phyloP scores from a whole-genome alignment of 2,797 vertebrate species.

The Columba guinea region DNA sequence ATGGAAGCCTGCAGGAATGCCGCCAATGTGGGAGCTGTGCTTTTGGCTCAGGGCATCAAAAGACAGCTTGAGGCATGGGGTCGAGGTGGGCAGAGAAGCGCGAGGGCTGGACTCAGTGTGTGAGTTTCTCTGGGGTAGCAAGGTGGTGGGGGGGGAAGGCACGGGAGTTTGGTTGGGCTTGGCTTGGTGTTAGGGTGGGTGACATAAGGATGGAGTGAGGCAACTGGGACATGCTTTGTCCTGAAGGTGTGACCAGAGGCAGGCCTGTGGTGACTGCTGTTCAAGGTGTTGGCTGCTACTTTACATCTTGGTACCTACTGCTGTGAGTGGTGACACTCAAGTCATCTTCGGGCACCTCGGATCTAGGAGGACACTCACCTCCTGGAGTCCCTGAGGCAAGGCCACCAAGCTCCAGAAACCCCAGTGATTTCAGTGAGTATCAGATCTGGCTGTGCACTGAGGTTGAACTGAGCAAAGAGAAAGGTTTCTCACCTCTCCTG shows the following conservation, averaged over 20 bases:
- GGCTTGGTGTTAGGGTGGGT: neutral
- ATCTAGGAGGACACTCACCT: neutral
- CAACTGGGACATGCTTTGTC: rapidly evolving
- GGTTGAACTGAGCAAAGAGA: neutral
- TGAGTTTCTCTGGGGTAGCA: neutral
- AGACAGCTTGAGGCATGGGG: neutral
- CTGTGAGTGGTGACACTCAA: neutral
- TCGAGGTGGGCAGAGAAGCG: rapidly evolving
- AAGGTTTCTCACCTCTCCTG: neutral
- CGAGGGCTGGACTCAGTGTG: rapidly evolving
- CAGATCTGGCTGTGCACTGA: neutral
- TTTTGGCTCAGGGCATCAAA: neutral
- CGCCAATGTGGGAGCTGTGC: rapidly evolving
- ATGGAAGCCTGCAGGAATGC: rapidly evolving
- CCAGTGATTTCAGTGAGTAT: neutral
- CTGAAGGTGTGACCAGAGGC: neutral
- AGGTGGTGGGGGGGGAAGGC: neutral
- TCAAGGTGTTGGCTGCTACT: neutral
- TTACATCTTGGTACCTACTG: neutral
- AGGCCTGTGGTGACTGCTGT: neutral
- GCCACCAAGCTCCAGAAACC: neutral
- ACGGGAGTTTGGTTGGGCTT: neutral
- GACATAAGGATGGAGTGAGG: neutral
- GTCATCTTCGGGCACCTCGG: neutral
- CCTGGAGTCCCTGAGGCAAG: neutral